Percentiles rank a stretch among this genome's conserved stretches.
Evolutionary conservation across 2,888 invertebrate species (phyloP).

Genomic region (Acleris cristana): DNA sequence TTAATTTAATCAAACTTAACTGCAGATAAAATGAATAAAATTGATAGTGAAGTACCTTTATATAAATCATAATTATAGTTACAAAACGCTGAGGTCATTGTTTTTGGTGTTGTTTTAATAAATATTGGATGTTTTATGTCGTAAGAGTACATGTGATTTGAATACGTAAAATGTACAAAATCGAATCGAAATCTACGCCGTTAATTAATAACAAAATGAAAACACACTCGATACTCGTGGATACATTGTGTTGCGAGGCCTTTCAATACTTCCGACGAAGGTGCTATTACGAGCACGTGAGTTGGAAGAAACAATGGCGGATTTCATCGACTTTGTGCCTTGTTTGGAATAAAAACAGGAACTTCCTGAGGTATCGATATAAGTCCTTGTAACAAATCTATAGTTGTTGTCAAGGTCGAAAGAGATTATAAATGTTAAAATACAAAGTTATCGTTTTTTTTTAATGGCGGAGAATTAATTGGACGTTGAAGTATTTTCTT

Average conservation of each 20-base stretch:
- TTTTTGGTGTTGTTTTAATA: too few species aligned
- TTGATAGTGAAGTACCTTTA: too few species aligned
- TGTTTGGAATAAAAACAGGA: slow-evolving; percentile 12
- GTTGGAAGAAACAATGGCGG: slow-evolving; percentile 9
- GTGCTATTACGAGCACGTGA: slow-evolving; percentile 2
- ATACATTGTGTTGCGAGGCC: neutral
- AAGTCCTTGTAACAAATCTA: neutral
- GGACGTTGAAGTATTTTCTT: too few species aligned
- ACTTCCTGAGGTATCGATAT: slow-evolving; percentile 6
- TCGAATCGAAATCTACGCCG: neutral
- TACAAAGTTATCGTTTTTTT: too few species aligned
- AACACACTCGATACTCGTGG: neutral
- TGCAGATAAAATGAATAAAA: too few species aligned
- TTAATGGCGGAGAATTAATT: too few species aligned
- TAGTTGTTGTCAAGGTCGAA: neutral
- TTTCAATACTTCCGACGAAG: neutral
- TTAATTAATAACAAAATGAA: neutral
- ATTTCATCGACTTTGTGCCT: slow-evolving; percentile 1
- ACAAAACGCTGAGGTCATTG: too few species aligned
- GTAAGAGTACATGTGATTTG: too few species aligned
- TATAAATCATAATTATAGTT: too few species aligned
- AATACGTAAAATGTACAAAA: too few species aligned
- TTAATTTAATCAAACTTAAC: too few species aligned
- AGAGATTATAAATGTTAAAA: neutral
- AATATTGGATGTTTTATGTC: too few species aligned